Conservation (phyloP, 2,113 vertebrate species). For the Leucopsar rothschildi region DNA sequence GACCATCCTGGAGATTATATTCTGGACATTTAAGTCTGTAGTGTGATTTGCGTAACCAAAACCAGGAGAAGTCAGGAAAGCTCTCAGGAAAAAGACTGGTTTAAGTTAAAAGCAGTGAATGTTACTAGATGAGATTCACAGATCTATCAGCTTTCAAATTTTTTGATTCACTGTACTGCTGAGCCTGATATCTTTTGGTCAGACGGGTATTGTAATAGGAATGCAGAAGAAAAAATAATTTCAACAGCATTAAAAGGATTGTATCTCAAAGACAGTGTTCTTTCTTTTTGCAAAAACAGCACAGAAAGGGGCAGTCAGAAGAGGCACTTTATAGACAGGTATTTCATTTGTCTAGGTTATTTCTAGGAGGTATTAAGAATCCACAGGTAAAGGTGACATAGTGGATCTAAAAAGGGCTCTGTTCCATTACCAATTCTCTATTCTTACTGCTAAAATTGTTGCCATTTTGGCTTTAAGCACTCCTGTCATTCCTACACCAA, state of each 20-base stretch:
- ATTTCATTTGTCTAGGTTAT: not conserved
- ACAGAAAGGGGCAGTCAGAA: not conserved
- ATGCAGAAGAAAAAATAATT: not conserved
- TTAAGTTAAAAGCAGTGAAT: not conserved
- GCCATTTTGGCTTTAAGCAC: not conserved
- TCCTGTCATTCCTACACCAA: not conserved
- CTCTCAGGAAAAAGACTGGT: not conserved
- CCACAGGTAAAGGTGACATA: not conserved
- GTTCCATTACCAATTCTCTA: not conserved
- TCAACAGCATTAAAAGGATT: not conserved
- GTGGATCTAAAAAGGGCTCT: not conserved
- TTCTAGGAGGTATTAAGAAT: not conserved
- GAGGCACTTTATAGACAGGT: not conserved
- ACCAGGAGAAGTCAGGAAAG: not conserved
- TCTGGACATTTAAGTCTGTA: not conserved
- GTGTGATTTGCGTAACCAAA: not conserved
- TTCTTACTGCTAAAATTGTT: not conserved
- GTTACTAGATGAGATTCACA: not conserved
- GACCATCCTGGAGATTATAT: not conserved
- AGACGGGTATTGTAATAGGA: not conserved
- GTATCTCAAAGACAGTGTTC: not conserved
- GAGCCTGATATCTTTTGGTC: not conserved
- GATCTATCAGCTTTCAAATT: not conserved
- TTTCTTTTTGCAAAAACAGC: not conserved
- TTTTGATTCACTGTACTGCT: not conserved